phyloP scores from a whole-genome alignment of 1,140 invertebrate species.

The Saccostrea echinata region DNA sequence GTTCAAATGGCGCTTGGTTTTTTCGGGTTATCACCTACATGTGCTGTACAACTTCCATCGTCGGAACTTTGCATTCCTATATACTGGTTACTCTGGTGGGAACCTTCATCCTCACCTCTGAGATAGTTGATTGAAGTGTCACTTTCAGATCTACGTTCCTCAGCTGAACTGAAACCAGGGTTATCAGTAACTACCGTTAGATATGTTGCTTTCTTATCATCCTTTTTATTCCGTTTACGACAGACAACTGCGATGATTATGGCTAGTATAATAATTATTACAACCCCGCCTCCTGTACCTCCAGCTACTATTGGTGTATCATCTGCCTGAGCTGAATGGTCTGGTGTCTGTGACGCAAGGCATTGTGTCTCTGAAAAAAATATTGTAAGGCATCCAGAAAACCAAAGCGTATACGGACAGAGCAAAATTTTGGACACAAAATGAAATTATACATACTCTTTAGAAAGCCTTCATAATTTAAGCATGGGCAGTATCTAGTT shows the following conservation, averaged over 20 bases:
- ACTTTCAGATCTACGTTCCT: neutral
- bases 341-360: too few species aligned
- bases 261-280: neutral
- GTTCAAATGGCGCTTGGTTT: neutral
- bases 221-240: neutral
- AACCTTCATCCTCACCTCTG: neutral
- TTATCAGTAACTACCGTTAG: neutral
- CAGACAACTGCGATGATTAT: neutral
- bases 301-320: neutral
- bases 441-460: too few species aligned
- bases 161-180: neutral
- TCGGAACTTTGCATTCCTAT: neutral
- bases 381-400: neutral
- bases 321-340: neutral
- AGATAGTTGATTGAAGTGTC: neutral
- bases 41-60: neutral
- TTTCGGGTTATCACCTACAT: neutral
- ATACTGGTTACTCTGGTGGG: neutral
- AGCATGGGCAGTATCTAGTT: too few species aligned
- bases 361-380: neutral
- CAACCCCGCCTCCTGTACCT: neutral
- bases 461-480: too few species aligned
- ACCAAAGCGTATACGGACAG: too few species aligned
- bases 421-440: too few species aligned
- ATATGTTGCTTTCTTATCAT: neutral